Evolutionary conservation across 2,888 invertebrate species (phyloP), one percentile per base, ranked within the genome.

Genomic region (Gymnosoma rotundatum): DNA sequence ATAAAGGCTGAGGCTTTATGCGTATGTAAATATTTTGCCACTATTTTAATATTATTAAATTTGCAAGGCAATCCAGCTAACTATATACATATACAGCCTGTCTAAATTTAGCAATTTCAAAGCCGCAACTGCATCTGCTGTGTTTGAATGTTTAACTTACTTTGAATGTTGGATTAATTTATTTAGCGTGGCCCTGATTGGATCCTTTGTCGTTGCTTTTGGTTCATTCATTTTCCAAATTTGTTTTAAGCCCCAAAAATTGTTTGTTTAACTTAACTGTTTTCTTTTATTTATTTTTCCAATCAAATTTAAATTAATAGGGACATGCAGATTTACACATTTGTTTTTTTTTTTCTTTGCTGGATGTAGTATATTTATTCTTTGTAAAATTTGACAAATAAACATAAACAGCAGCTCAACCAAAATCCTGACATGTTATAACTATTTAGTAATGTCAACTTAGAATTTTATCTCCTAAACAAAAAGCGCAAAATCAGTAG

Each of bases 81-180:
- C 2, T 32, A 32, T 5, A 12, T 12, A 21, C 32, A 9, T 63
- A 45, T 66, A 50, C 67, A 78, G 60, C 16, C 67, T 72, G 16
- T 14, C 25, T 69, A 25, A 50, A 64, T 52, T 63, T 56, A 54
- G 50, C 56, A 48, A 74, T 9, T 58, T 64, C 6, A 48, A 73
- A 18, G 56, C 38, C 38, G 18, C 6, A 20, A 2, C 36, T 86
- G 88, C 86, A 88, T 86, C 83, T 78, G 76, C 74, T 79, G 56
- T 48, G 14, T 74, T 48, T 0, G 20, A 21, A 0, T 7, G 25
- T 60, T 12, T 5, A 32, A 89, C 88, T 88, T 88, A 91, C 91
- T 88, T 87, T 14, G 91, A 88, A 82, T 89, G 89, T 48, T 87
- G 86, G 9, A 91, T 90, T 25, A 91, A 87, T n/a, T 82, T 86